Conservation (phyloP, 2,113 vertebrate species). For the Callorhinus ursinus region DNA sequence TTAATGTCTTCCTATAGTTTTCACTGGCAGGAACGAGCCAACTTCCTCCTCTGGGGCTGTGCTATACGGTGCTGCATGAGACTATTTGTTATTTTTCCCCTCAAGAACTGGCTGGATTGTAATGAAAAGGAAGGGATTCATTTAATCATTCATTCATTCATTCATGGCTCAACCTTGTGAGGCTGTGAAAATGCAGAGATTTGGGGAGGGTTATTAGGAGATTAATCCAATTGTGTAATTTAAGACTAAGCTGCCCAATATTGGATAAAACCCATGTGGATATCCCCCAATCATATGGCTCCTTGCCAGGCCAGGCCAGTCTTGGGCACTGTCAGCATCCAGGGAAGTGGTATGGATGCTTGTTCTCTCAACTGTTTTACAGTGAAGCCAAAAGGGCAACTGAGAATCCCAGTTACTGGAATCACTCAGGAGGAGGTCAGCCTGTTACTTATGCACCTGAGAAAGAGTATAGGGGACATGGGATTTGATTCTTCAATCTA, state of each 20-base stretch:
- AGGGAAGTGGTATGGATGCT: not conserved
- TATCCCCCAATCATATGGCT: not conserved
- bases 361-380: not conserved
- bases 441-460: not conserved
- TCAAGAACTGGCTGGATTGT: not conserved
- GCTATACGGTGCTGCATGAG: not conserved
- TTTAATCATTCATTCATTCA: not conserved
- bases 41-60: not conserved
- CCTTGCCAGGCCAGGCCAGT: not conserved
- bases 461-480: not conserved
- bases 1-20: not conserved
- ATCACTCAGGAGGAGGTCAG: not conserved
- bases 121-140: not conserved
- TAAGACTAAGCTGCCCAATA: not conserved
- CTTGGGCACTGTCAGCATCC: no score
- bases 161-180: not conserved
- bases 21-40: not conserved
- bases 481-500: not conserved
- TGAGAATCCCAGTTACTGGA: not conserved
- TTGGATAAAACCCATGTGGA: not conserved
- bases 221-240: not conserved
- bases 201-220: not conserved
- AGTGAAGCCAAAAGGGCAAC: not conserved
- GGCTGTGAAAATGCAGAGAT: not conserved
- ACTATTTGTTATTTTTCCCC: not conserved